Evolutionary conservation across 2,113 vertebrate species (phyloP).

Genomic region (Dipodomys spectabilis): DNA sequence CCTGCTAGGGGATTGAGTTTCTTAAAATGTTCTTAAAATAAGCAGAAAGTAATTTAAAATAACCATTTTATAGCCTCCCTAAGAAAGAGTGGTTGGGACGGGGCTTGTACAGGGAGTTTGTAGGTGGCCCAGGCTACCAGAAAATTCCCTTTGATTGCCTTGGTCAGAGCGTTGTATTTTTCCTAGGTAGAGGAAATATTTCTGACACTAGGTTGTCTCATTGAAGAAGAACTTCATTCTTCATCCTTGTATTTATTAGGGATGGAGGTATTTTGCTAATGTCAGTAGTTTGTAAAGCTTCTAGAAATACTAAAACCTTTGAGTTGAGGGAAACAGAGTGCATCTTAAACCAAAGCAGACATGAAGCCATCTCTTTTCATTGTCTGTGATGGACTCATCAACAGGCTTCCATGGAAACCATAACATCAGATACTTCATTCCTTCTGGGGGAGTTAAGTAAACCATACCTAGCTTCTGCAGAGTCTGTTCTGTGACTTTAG

Average conservation of each 20-base stretch:
- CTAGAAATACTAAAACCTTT: slow-evolving; percentile 58
- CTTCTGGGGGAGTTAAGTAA: not conserved
- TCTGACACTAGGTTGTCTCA: not conserved
- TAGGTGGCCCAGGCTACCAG: not conserved
- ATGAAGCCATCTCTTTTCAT: slow-evolving; percentile 59
- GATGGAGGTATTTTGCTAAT: slow-evolving; percentile 60
- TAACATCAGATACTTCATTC: slow-evolving; percentile 21
- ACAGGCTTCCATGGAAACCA: slow-evolving; percentile 31
- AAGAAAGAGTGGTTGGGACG: not conserved
- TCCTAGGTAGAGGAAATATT: not conserved
- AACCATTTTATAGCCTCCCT: not conserved
- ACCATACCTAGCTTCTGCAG: slow-evolving; percentile 49
- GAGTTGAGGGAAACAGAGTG: slow-evolving; percentile 62
- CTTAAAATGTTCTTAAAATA: slow-evolving; percentile 50
- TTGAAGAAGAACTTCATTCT: slow-evolving; percentile 25
- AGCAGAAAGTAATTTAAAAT: slow-evolving; percentile 37
- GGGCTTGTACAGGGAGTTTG: not conserved
- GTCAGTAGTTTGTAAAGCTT: slow-evolving; percentile 60
- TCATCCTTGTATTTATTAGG: slow-evolving; percentile 44
- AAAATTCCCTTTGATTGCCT: not conserved
- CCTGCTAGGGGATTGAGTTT: slow-evolving; percentile 33
- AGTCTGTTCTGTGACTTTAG: not conserved
- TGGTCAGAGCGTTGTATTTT: not conserved
- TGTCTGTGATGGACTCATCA: slow-evolving; percentile 67
- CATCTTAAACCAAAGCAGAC: slow-evolving; percentile 59